Evolutionary conservation across 1,140 invertebrate genomes (phyloP).

Genomic region (Heliconius congener): DNA sequence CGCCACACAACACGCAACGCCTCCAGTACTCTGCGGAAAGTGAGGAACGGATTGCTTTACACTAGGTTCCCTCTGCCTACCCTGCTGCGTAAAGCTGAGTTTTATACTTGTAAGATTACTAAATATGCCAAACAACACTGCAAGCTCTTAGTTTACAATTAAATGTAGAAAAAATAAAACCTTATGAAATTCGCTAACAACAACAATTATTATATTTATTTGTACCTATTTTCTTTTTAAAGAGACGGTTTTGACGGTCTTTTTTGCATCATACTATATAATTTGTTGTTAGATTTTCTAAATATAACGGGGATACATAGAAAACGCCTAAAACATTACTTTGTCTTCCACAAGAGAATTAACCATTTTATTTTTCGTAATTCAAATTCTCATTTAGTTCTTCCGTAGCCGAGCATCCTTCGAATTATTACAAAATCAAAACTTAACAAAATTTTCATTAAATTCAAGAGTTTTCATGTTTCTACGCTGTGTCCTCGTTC

Average conservation of each 20-base stretch:
- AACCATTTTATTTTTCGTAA: neutral
- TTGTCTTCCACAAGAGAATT: neutral
- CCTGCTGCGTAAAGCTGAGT: too few relatives aligned
- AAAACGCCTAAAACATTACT: neutral
- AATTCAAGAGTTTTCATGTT: neutral
- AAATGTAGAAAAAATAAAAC: neutral
- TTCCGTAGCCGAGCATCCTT: neutral
- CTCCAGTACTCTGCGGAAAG: too few relatives aligned
- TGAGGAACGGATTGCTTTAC: too few relatives aligned
- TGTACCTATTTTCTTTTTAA: neutral
- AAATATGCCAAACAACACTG: too few relatives aligned
- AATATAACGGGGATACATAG: neutral
- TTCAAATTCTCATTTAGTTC: neutral
- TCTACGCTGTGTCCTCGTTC: constrained; percentile 4
- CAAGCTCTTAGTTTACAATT: neutral
- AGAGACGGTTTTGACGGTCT: too few relatives aligned
- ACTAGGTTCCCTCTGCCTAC: too few relatives aligned
- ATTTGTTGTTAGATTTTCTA: neutral
- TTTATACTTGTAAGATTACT: too few relatives aligned
- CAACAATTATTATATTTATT: neutral
- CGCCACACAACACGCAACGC: too few relatives aligned
- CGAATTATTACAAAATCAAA: neutral
- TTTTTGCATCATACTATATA: neutral
- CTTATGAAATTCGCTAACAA: neutral
- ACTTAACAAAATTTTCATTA: neutral